Percentiles rank a stretch among this genome's conserved stretches.
Evolutionary conservation across 2,113 vertebrate genomes (phyloP).

Genomic region (Prionailurus viverrinus): DNA sequence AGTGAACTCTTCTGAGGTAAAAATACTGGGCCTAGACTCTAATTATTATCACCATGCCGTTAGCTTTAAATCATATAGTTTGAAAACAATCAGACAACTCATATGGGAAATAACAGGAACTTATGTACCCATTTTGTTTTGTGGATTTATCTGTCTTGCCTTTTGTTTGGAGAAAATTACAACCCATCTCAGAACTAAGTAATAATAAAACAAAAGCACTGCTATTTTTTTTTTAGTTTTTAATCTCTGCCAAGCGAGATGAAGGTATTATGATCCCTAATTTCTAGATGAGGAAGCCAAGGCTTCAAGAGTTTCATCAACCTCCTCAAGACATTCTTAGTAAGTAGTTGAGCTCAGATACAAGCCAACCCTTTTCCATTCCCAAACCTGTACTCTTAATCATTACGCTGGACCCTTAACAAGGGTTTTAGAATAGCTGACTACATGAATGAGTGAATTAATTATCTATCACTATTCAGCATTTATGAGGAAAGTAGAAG

Average conservation of each 20-base stretch:
- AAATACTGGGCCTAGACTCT: not conserved
- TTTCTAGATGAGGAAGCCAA: not conserved
- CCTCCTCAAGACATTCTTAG: not conserved
- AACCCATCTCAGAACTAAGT: not conserved
- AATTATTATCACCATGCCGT: not conserved
- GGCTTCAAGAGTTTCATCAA: not conserved
- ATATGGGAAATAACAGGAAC: not conserved
- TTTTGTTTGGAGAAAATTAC: not conserved
- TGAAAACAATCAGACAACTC: not conserved
- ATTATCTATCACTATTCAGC: not conserved
- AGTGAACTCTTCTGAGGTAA: not conserved
- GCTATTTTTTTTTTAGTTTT: not conserved
- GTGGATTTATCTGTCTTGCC: not conserved
- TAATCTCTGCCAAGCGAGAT: too few relatives aligned
- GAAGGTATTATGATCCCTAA: not conserved
- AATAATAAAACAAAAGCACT: not conserved
- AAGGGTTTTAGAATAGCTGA: not conserved
- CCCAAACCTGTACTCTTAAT: not conserved
- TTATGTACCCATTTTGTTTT: not conserved
- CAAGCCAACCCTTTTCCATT: not conserved
- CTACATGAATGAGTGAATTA: not conserved
- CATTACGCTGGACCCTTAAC: not conserved
- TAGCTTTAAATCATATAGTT: not conserved
- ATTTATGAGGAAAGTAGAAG: not conserved
- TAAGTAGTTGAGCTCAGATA: not conserved